Conservation (phyloP, 30 jellyfish, hydroid and myxozoan genomes). For the Hydractinia symbiolongicarpus region DNA sequence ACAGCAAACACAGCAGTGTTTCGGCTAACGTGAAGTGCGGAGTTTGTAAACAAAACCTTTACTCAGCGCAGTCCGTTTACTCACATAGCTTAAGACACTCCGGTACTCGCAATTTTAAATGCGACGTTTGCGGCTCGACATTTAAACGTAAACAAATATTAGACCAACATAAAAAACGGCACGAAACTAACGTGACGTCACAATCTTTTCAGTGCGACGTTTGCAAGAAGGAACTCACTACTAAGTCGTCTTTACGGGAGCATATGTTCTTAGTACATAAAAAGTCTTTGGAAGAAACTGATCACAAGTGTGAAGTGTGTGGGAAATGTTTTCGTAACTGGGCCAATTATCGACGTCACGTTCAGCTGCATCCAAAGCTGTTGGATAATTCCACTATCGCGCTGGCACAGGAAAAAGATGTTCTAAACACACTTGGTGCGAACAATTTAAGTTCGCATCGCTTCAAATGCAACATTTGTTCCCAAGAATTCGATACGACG, state of each 20-base stretch:
- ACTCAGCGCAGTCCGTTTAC: constrained; percentile 12
- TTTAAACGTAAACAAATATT: constrained; percentile 19
- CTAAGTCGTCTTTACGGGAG: background rate
- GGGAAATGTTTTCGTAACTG: constrained; percentile 22
- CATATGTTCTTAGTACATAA: constrained; percentile 10
- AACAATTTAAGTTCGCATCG: background rate
- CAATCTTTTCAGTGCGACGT: background rate
- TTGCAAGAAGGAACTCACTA: constrained; percentile 13
- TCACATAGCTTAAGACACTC: constrained; percentile 22
- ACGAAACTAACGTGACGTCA: background rate
- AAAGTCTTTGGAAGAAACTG: constrained; percentile 4
- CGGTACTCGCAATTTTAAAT: constrained; percentile 11
- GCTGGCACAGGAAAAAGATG: constrained; percentile 9
- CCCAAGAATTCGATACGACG: background rate
- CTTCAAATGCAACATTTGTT: constrained; percentile 10
- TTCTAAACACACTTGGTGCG: background rate
- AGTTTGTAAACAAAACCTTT: constrained; percentile 13
- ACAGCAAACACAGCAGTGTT: background rate
- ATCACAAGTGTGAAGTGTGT: constrained; percentile 26
- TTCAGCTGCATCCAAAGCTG: constrained; percentile 4
- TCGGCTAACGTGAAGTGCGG: constrained; percentile 16
- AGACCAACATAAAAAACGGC: constrained; percentile 16
- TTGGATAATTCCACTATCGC: background rate
- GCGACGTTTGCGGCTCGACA: constrained; percentile 20
- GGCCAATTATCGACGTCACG: constrained; percentile 23